A percentile compares a stretch with the other conserved stretches of the same genome.
Evolutionary conservation across 2,888 invertebrate genomes (phyloP).

Genomic region (Amiota communis): DNA sequence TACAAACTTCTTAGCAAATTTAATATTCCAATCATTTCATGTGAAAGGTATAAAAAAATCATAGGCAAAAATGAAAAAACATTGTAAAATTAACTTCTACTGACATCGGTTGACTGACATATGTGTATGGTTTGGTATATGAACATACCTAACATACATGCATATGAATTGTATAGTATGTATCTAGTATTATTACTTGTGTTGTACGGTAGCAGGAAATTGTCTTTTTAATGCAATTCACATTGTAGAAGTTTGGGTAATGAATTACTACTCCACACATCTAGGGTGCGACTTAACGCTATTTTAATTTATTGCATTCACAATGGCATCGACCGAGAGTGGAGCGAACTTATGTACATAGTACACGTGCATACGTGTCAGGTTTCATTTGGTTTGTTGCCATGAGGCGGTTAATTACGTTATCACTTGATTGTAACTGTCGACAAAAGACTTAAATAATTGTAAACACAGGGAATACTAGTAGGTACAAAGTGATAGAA

Average conservation of each 20-base stretch:
- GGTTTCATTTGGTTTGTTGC: not conserved
- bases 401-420: slow-evolving; percentile 5
- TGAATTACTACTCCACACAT: not conserved
- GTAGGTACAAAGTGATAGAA: no score
- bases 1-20: not conserved
- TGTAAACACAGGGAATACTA: no score
- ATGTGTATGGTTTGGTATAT: no score
- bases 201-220: slow-evolving; percentile 23
- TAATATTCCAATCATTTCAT: not conserved
- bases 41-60: slow-evolving; percentile 5
- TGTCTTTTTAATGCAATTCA: slow-evolving; percentile 24
- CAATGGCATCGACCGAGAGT: not conserved
- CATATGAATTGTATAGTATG: not conserved
- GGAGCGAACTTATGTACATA: no score
- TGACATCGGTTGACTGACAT: slow-evolving; percentile 6
- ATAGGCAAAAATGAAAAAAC: not conserved
- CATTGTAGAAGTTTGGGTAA: not conserved
- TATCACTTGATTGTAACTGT: slow-evolving; percentile 10
- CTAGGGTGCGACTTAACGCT: not conserved
- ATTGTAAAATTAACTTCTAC: slow-evolving; percentile 28
- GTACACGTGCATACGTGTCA: not conserved
- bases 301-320: slow-evolving; percentile 18
- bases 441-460: no score
- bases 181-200: not conserved
- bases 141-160: not conserved